These are phyloP conservation scores for Trichosurus vulpecula DNA, from an alignment of 2,797 vertebrate species.

Conservation along the genomic window DNA sequence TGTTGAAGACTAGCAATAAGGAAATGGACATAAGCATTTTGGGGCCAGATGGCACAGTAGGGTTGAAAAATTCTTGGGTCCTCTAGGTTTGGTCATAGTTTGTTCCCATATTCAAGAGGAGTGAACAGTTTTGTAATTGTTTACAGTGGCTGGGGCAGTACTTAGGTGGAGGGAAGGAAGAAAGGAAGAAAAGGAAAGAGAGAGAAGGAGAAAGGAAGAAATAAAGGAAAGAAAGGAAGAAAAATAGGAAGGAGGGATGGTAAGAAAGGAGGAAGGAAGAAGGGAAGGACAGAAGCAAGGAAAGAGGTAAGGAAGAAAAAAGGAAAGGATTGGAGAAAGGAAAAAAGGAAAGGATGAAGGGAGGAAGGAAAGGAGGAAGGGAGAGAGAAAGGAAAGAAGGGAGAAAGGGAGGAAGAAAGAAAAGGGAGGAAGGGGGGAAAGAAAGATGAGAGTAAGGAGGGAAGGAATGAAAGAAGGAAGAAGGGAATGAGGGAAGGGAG, in stretches of 20 bases:
- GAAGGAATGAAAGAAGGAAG: not conserved
- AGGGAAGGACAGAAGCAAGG: too few relatives aligned
- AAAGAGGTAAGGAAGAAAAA: not conserved
- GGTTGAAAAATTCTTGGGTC: constrained; percentile 4
- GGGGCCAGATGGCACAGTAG: not conserved
- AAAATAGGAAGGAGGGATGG: too few relatives aligned
- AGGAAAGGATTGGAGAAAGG: too few relatives aligned
- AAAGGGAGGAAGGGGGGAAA: not conserved
- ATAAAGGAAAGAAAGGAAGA: too few relatives aligned
- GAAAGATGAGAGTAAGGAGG: not conserved
- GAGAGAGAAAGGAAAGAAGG: not conserved
- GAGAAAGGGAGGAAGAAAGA: rapidly evolving
- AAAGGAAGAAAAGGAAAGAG: not conserved
- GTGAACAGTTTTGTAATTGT: not conserved
- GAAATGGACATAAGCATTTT: constrained; percentile 9
- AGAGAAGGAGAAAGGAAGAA: too few relatives aligned
- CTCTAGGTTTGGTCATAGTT: constrained; percentile 35
- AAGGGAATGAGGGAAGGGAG: not conserved
- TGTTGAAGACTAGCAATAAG: not conserved
- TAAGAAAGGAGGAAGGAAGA: too few relatives aligned
- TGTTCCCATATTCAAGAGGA: not conserved
- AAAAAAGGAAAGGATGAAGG: too few relatives aligned
- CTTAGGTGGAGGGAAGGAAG: not conserved
- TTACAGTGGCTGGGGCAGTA: not conserved
- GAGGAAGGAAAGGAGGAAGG: not conserved